Base-by-base conservation (phyloP, 2,888 invertebrate species). In the Trichogramma evanescens region DNA sequence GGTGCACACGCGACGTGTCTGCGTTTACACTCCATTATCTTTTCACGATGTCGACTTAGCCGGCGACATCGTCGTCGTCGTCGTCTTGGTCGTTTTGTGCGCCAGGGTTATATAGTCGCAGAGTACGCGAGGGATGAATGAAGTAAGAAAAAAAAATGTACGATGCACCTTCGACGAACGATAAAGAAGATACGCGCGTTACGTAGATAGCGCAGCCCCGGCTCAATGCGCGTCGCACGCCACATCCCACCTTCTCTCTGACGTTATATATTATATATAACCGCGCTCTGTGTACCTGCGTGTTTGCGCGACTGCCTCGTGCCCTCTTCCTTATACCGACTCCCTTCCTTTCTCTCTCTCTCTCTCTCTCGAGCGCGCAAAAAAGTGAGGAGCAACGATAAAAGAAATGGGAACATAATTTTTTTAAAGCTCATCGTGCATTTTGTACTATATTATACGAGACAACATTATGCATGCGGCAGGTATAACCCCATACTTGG, bases 21-120 rank as follows among this genome's bases (percentile, higher is more conserved):
- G 51, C 58, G 63, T 63, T 63, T 61, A 56, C 63, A 61, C 61
- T 54, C 56, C 59, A 61, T 63, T 59, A 63, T 58, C 56, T 57
- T 61, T 63, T 63, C 63, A 63, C 59, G 58, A 61, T 53, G 56
- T 57, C 54, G 41, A 44, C 49, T 43, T 48, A 8, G n/a, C 45
- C 45, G n/a, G 45, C 8, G 8, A 8, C 2, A 45, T 9, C 8
- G 45, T 9, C 45, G 8, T n/a, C 45, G 45, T 8, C 26, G 26
- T 26, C 26, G 26, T 26, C 26, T 26, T 26, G 26, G 26, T 26
- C 26, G 26, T 26, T 26, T 9, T 8, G 45, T 9, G n/a, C 45
- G 45, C 26, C 26, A 26, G 26, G 26, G 26, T 26, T 26, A 26
- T 26, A 26, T 26, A 26, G 26, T 26, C 26, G 6, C 48, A 0